Percentiles rank a stretch among this genome's conserved stretches.
Evolutionary conservation across 2,113 vertebrate genomes (phyloP).

Genomic region (Pionites leucogaster): DNA sequence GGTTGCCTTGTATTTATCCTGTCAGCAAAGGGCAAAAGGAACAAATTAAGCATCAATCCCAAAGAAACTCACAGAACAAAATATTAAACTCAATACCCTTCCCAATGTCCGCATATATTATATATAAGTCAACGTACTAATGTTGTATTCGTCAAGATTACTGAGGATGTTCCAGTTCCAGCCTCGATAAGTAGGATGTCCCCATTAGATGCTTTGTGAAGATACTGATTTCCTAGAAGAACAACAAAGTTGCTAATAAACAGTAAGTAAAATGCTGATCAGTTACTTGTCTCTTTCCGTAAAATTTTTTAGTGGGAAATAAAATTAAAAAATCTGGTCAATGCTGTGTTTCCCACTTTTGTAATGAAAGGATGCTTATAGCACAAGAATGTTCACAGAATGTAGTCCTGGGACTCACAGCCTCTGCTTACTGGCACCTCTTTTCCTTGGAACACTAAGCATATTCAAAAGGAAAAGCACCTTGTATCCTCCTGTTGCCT

Average conservation of each 20-base stretch:
- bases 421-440: not conserved
- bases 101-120: not conserved
- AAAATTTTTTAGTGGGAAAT: not conserved
- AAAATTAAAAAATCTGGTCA: not conserved
- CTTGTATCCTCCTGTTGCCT: not conserved
- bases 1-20: slow-evolving; percentile 67
- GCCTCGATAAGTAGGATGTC: slow-evolving; percentile 56
- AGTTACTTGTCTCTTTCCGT: not conserved
- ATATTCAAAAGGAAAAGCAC: not conserved
- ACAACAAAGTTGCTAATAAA: slow-evolving; percentile 8
- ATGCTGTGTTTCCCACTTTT: not conserved
- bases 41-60: not conserved
- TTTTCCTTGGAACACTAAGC: not conserved
- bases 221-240: slow-evolving; percentile 74
- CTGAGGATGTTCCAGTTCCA: slow-evolving; percentile 22
- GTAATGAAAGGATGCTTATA: not conserved
- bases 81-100: not conserved
- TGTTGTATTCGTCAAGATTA: slow-evolving; percentile 72
- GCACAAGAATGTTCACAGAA: not conserved
- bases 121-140: slow-evolving; percentile 70
- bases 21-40: slow-evolving; percentile 39
- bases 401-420: not conserved
- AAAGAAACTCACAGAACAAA: not conserved
- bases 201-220: slow-evolving; percentile 69
- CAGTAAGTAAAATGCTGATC: not conserved